Base-by-base conservation (phyloP, 2,888 invertebrate genomes). In the Melanostoma scalare region DNA sequence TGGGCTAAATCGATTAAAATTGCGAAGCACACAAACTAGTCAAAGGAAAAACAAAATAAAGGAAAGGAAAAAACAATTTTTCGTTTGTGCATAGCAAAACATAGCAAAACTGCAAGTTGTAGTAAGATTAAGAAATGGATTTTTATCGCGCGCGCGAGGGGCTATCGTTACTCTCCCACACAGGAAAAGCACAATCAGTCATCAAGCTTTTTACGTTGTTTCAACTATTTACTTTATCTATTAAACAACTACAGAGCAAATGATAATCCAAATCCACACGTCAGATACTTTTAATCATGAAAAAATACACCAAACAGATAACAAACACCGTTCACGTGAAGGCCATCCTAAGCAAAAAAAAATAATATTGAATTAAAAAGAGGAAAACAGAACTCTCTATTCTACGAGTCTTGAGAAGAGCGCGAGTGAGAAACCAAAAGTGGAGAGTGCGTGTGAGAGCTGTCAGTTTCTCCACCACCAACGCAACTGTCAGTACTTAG, bases 311-410 rank as follows among this genome's bases (percentile, higher is more conserved):
- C 44, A 78, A 56, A 67, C 40, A 78, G 69, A 78, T 84, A 84
- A 84, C 78, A 71, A 72, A 71, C 71, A 84, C 42, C 55, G 67
- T 79, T 71, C 71, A 84, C 74, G 71, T 71, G 84, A 84, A 79
- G 79, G 84, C 74, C 74, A 71, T 73, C 52, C 53, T 50, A 58
- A 50, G 31, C 50, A 55, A 55, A 61, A 76, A 65, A 31, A 75
- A 55, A 68, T 20, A 50, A 50, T 48, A 20, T 20, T 20, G 20
- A 20, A 20, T 20, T 20, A 20, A 20, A 20, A 20, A 20, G 20
- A 20, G 20, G 20, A 20, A 20, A 50, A 48, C 44, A 61, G 46
- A 35, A 61, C 31, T 20, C 20, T 20, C 20, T 20, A 20, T 20
- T 20, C 20, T 20, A 48, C 44, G 65, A 53, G 6, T 40, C n/a